Base-by-base conservation (phyloP, 1,140 invertebrate species). In the Drosophila sulfurigaster region DNA sequence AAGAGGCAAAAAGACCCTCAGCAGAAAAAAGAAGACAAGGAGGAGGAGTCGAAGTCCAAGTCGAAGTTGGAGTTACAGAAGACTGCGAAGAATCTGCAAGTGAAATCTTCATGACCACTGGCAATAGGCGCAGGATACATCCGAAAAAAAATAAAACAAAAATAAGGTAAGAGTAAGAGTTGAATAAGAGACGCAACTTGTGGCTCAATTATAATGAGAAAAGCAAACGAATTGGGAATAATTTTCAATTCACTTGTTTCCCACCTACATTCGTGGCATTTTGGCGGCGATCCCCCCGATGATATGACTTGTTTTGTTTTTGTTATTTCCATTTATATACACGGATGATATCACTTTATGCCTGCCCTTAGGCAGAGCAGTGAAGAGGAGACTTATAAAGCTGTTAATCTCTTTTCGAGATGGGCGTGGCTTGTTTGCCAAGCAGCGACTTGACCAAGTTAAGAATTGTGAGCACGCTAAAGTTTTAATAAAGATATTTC, bases 171-270 rank as follows among this genome's bases (percentile, higher is more conserved):
- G 16, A 25, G 38, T 11, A 45, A 46, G 25, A 46, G 63, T 70
- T 70, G 80, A 70, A 59, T 30, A 15, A 60, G 51, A 41, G 51
- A 32, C 30, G 68, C 57, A 70, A 69, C 65, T 65, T 59, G 65
- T 82, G 68, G 63, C 81, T 89, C 83, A 91, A 91, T 91, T 91
- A 91, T 91, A 91, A 91, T 91, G 89, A 91, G 89, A 91, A 91
- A 88, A 88, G 89, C 89, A 91, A 91, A 91, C 89, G 89, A 91
- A 91, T 86, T 86, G 89, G 75, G 91, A 91, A 91, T 91, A 89
- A 91, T 91, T 91, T 91, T 91, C 89, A 91, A 91, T 91, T 91
- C 88, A 88, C 83, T 91, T 91, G 81, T 91, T 91, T 81, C 79
- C 83, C 88, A 83, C 83, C 88, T 91, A 88, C 83, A 78, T 88